phyloP scores from a whole-genome alignment of 2,888 invertebrate species.

The Linnaemya tessellans region DNA sequence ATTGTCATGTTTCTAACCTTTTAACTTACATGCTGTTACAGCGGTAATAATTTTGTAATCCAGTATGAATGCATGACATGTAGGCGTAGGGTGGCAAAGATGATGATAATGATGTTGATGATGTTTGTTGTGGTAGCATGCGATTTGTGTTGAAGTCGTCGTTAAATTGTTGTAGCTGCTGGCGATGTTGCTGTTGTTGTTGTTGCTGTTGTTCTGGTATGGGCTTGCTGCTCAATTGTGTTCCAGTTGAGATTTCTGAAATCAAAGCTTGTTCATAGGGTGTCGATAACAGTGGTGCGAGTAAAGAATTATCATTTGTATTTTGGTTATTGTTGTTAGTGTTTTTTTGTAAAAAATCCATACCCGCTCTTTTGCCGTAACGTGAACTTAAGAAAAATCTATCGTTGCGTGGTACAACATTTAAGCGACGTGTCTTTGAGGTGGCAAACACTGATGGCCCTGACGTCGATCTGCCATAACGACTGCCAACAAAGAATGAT shows the following conservation, averaged over 20 bases:
- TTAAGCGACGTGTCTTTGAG: slow-evolving; percentile 79
- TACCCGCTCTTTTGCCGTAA: slow-evolving; percentile 81
- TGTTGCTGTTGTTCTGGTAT: slow-evolving; percentile 25
- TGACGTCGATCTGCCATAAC: slow-evolving; percentile 82
- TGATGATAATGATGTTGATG: slow-evolving; percentile 55
- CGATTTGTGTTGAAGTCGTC: slow-evolving; percentile 41
- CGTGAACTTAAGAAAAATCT: slow-evolving; percentile 83
- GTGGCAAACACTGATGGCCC: slow-evolving; percentile 74
- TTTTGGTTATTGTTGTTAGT: slow-evolving; percentile 37
- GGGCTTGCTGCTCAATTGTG: slow-evolving; percentile 68
- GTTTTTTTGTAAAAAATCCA: slow-evolving; percentile 61
- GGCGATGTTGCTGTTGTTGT: slow-evolving; percentile 6
- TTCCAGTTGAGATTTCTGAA: slow-evolving; percentile 70
- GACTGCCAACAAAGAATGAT: slow-evolving; percentile 83
- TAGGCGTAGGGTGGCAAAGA: slow-evolving; percentile 74
- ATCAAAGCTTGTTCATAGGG: slow-evolving; percentile 71
- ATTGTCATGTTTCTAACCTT: slow-evolving; percentile 61
- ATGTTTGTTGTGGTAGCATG: slow-evolving; percentile 32
- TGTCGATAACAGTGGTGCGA: slow-evolving; percentile 61
- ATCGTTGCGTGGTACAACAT: slow-evolving; percentile 83
- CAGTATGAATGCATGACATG: slow-evolving; percentile 84
- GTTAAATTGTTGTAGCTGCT: slow-evolving; percentile 29
- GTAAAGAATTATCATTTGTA: slow-evolving; percentile 52
- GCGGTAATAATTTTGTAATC: slow-evolving; percentile 84
- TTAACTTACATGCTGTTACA: slow-evolving; percentile 84